Base-by-base conservation (phyloP, 2,888 invertebrate species). In the Pyrochroa serraticornis region DNA sequence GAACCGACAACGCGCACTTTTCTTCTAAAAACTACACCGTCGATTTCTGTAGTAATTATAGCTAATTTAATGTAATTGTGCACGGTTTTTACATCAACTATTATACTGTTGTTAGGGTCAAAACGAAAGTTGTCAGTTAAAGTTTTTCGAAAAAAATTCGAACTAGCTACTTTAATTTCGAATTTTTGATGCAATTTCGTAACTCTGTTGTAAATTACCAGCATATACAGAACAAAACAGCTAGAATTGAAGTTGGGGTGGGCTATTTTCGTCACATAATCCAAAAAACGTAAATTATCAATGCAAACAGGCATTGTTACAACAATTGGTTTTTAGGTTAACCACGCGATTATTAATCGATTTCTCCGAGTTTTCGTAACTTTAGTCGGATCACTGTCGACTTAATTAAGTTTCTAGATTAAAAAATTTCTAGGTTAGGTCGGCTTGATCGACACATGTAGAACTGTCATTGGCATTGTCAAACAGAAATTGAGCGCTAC, bases 141-240 rank as follows among this genome's bases (percentile, higher is more conserved):
- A 14, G 43, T 57, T 48, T 49, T 51, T 44, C 31, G 64, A 14
- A 74, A 61, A 34, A 71, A 63, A 45, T 61, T 63, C 46, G 63
- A 57, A 1, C 72, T 67, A 13, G 72, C 62, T 1, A 59, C 39
- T 59, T 58, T 51, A 1, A 74, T 12, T 31, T 50, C 62, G 58
- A 74, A 77, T 32, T 54, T 50, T 12, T 54, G 62, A 13, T 65
- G 64, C 43, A 68, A 51, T 59, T 73, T 75, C 10, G 60, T 47
- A 34, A 74, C 63, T 45, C 68, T 69, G 12, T 65, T 65, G 60
- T 77, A 79, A 22, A 70, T 62, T 44, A 71, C 41, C 48, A 74
- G 71, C 76, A 79, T 76, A 55, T 75, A 78, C 44, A 77, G 60
- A 7, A 76, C 66, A 60, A 74, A 78, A 65, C 69, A 70, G 64